Base-by-base conservation (phyloP, 2,797 vertebrate species). In the Lagocephalus sceleratus region DNA sequence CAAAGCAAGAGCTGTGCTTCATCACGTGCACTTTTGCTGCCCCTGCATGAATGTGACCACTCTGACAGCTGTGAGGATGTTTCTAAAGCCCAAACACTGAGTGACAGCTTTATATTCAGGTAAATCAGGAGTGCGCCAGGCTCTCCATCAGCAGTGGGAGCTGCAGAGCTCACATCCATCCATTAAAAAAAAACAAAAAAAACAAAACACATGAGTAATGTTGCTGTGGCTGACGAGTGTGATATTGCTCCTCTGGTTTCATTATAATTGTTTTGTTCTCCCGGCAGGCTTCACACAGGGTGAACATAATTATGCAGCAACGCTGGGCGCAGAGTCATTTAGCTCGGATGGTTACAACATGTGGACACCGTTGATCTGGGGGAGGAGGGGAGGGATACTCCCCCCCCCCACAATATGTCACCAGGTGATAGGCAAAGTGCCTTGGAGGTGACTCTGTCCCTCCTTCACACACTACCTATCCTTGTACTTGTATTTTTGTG, bases 231-330 rank as follows among this genome's bases (percentile, higher is more conserved):
- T 73, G 60, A 35, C 12, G 47, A 46, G 57, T 71, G 66, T 54
- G 57, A 68, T 60, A 43, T 50, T 59, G 51, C 68, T 61, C 58
- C 50, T 60, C 42, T 63, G 58, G 54, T 79, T 63, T 68, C 71
- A 47, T 75, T 73, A 57, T 50, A 66, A 70, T 76, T 72, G 71
- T 61, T 64, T 54, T 62, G 60, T 60, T 78, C 57, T 53, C 64
- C 72, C 76, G 83, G 70, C 75, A 78, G 71, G 72, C 74, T 21
- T 66, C 63, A 71, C 6, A n/a, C 75, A 42, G 67, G 59, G 65
- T 60, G 71, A 78, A 78, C 11, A 26, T 72, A 86, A 82, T 87
- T 80, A 84, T 80, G 76, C 75, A 76, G 73, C 65, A 29, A 29
- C 35, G 61, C 73, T 76, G 19, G 19, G 54, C 15, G 5, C 63